Percentiles rank a stretch among this genome's conserved stretches.
Conservation (phyloP, 2,113 vertebrate species). For the Varanus komodoensis region DNA sequence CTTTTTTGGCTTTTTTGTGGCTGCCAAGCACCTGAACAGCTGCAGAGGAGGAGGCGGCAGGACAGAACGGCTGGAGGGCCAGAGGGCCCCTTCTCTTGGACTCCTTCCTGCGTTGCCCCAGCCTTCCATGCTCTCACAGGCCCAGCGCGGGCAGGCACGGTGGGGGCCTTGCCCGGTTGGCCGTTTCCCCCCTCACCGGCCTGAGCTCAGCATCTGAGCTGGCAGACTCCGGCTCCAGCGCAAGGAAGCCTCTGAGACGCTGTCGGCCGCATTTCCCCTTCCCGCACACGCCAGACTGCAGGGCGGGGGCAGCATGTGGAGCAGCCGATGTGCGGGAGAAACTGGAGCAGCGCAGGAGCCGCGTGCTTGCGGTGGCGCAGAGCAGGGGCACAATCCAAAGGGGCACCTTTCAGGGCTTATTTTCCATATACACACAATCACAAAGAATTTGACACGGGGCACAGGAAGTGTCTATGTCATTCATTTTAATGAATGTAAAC, state of each 20-base stretch:
- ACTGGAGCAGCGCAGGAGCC: rapidly evolving
- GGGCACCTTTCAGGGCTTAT: conserved; percentile 26
- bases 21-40: too few relatives aligned
- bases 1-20: too few relatives aligned
- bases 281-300: neutral
- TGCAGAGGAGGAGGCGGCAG: too few relatives aligned
- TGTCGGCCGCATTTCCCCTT: rapidly evolving
- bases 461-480: conserved; percentile 68
- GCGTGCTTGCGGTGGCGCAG: rapidly evolving
- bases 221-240: rapidly evolving
- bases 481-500: conserved; percentile 74
- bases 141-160: too few relatives aligned
- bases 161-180: too few relatives aligned
- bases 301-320: neutral
- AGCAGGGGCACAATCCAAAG: neutral
- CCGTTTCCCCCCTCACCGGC: conserved; percentile 6
- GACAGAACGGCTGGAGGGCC: too few relatives aligned
- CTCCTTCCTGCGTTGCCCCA: too few relatives aligned
- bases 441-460: conserved; percentile 66
- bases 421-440: conserved; percentile 45
- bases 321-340: neutral
- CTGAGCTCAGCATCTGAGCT: conserved; percentile 13
- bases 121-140: too few relatives aligned
- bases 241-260: neutral
- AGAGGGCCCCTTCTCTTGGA: too few relatives aligned